Base-by-base conservation (phyloP, 2,888 invertebrate species). In the Parascotia fuliginaria region DNA sequence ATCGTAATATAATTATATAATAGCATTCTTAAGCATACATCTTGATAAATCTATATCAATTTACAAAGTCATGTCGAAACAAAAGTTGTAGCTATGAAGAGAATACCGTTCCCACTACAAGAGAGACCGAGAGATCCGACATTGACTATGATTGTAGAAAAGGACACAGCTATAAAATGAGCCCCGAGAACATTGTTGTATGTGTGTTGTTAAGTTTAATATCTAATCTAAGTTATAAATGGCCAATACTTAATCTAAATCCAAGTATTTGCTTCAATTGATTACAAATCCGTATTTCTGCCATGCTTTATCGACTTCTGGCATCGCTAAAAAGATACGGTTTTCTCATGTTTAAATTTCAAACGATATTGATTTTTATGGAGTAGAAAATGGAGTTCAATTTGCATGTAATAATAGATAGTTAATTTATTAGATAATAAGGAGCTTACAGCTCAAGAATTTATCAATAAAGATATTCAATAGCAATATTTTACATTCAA, bases 381-480 rank as follows among this genome's bases (percentile, higher is more conserved):
- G 11, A 15, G 3, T 11, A 34, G 16, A n/a, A 27, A 5, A 6
- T 33, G 33, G 3, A 33, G 24, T 28, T 16, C 15, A n/a, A 39
- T 22, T 45, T 6, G 9, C 13, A n/a, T 9, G 7, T 11, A 28
- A 38, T 16, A 22, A 22, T 9, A n/a, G 9, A 13, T 27, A 7
- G 42, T 37, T 38, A 52, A 42, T 58, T 66, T 66, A 55, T 47
- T 59, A 59, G 36, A 54, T 63, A 69, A 64, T 60, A 61, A 65
- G 59, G 55, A 58, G 65, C n/a, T 65, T 60, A 62, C 52, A 47
- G 47, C 48, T 50, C 42, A 43, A 42, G 51, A n/a, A n/a, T n/a
- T n/a, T n/a, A n/a, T n/a, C n/a, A n/a, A n/a, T n/a, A n/a, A n/a
- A n/a, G n/a, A n/a, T n/a, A n/a, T n/a, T n/a, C n/a, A n/a, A n/a